Percentiles rank a stretch among this genome's conserved stretches.
These are phyloP conservation scores for Morinoia aosen DNA, from an alignment of 2,888 invertebrate genomes.

Conservation along the genomic window DNA sequence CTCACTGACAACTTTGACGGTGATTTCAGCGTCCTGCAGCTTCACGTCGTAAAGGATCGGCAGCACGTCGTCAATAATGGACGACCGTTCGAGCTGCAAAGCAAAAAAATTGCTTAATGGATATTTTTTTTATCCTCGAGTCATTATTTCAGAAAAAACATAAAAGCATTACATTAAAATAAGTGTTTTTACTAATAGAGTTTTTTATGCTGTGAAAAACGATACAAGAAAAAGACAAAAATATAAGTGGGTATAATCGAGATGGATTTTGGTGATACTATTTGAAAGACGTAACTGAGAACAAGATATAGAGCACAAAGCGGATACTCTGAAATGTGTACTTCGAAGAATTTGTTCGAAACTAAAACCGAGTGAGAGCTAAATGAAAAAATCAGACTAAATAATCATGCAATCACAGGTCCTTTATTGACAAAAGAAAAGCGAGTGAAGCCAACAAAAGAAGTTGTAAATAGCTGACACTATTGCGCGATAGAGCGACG, in stretches of 20 bases:
- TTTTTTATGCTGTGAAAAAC: not conserved
- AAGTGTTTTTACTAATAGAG: not conserved
- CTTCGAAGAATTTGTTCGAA: too few relatives aligned
- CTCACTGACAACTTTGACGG: constrained; percentile 93
- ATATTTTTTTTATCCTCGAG: not conserved
- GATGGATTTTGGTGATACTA: not conserved
- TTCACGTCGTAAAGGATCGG: constrained; percentile 89
- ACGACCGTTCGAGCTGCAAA: constrained; percentile 81
- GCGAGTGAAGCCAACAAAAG: too few relatives aligned
- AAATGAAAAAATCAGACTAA: too few relatives aligned
- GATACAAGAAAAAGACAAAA: not conserved
- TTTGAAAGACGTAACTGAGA: too few relatives aligned
- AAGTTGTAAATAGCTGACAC: too few relatives aligned
- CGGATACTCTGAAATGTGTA: too few relatives aligned
- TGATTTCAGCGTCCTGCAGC: constrained; percentile 89
- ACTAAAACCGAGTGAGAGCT: too few relatives aligned
- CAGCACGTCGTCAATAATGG: constrained; percentile 91
- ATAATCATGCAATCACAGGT: too few relatives aligned
- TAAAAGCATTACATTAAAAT: not conserved
- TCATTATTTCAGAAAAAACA: not conserved
- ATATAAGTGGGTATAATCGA: not conserved
- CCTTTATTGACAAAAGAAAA: too few relatives aligned
- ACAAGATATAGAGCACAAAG: too few relatives aligned
- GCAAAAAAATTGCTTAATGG: not conserved
- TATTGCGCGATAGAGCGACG: too few relatives aligned